Conservation (phyloP, 1,140 invertebrate species). For the Nasonia giraulti region DNA sequence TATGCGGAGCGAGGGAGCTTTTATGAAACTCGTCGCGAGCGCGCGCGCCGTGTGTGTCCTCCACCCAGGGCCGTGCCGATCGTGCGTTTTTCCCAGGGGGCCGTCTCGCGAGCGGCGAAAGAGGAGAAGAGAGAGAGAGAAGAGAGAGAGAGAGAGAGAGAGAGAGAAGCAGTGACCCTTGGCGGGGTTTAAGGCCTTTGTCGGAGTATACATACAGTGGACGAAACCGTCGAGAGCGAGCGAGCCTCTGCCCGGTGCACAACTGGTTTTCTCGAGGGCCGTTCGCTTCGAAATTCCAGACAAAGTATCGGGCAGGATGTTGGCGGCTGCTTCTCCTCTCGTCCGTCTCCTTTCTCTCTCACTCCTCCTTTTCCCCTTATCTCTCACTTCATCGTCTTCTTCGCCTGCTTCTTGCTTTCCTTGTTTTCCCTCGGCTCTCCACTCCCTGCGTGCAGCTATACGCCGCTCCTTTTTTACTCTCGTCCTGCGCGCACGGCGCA, state of each 20-base stretch:
- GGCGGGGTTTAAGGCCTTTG: slow-evolving; percentile 47
- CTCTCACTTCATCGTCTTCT: slow-evolving; percentile 40
- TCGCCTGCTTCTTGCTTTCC: slow-evolving; percentile 50
- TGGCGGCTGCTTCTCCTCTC: slow-evolving; percentile 47
- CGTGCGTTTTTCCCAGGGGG: slow-evolving; percentile 35
- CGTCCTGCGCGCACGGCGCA: not conserved
- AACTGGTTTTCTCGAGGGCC: slow-evolving; percentile 66
- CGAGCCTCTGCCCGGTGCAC: slow-evolving; percentile 48
- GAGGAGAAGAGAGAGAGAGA: not conserved
- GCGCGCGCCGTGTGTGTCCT: not conserved
- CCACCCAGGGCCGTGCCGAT: slow-evolving; percentile 22
- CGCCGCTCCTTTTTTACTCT: not conserved
- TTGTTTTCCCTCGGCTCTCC: slow-evolving; percentile 39
- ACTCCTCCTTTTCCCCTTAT: slow-evolving; percentile 30
- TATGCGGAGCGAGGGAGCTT: slow-evolving; percentile 9
- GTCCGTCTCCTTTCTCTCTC: slow-evolving; percentile 50
- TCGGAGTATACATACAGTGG: slow-evolving; percentile 46
- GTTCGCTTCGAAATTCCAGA: slow-evolving; percentile 66
- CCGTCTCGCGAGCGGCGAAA: not conserved
- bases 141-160: not conserved
- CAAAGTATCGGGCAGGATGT: slow-evolving; percentile 65
- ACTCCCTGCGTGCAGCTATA: not conserved
- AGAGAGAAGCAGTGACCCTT: slow-evolving; percentile 44
- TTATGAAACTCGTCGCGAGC: slow-evolving; percentile 31
- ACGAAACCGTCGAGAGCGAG: slow-evolving; percentile 55